A percentile compares a stretch with the other conserved stretches of the same genome.
Evolutionary conservation across 1,140 invertebrate genomes (phyloP).

Genomic region (Brachionus koreanus): DNA sequence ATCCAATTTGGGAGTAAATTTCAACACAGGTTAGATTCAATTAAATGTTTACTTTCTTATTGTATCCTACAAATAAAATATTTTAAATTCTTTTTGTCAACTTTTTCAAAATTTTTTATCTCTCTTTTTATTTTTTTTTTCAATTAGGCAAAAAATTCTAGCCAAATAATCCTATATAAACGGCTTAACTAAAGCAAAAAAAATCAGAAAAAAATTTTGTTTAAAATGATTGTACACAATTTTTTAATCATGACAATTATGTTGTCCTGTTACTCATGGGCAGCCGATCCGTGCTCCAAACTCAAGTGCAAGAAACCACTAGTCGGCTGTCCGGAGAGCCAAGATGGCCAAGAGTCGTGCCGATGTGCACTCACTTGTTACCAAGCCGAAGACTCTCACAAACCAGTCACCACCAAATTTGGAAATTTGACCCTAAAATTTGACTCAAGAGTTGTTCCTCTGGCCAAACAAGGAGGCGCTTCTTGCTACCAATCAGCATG

Average conservation of each 20-base stretch:
- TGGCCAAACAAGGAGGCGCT: slow-evolving; percentile 32
- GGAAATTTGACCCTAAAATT: slow-evolving; percentile 22
- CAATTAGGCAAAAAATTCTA: slow-evolving; percentile 1
- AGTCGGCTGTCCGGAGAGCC: not conserved
- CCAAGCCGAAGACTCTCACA: not conserved
- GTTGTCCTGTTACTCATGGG: not conserved
- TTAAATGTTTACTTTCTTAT: slow-evolving; percentile 28
- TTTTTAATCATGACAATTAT: not conserved
- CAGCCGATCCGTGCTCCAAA: not conserved
- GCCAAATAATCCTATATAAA: not conserved
- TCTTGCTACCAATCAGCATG: slow-evolving; percentile 34
- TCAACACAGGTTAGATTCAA: slow-evolving; percentile 21
- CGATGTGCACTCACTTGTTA: not conserved
- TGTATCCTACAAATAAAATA: slow-evolving; percentile 10
- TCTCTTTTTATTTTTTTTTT: too few relatives aligned
- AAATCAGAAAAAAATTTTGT: not conserved
- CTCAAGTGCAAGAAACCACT: not conserved
- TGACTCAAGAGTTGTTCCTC: slow-evolving; percentile 17
- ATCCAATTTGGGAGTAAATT: slow-evolving; percentile 26
- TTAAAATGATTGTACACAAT: not conserved
- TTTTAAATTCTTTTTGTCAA: slow-evolving; percentile 28
- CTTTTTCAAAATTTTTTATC: slow-evolving; percentile 11
- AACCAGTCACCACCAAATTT: not conserved
- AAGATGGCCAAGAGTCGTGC: not conserved
- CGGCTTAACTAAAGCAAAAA: not conserved